Conservation (phyloP, 2,888 invertebrate genomes). For the Pterostichus niger region DNA sequence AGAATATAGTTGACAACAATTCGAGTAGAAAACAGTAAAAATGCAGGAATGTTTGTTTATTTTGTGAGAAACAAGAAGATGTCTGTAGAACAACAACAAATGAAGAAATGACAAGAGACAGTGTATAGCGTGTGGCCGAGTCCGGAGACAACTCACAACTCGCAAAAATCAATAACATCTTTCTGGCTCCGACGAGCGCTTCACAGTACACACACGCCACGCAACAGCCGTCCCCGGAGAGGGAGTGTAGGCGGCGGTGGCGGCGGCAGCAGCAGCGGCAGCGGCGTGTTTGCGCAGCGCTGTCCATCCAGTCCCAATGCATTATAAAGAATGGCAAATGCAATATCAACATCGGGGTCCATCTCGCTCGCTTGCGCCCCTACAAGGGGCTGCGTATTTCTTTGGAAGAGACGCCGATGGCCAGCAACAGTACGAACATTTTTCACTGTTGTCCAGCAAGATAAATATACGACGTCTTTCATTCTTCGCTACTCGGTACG, state of each 20-base stretch:
- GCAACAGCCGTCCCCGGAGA: constrained; percentile 29
- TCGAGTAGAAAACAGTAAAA: neutral
- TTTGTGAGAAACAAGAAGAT: neutral
- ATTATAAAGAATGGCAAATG: constrained; percentile 78
- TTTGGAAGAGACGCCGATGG: constrained; percentile 27
- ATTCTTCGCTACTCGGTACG: constrained; percentile 45
- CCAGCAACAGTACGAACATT: constrained; percentile 56
- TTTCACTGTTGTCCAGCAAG: constrained; percentile 67
- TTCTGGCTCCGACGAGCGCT: constrained; percentile 69
- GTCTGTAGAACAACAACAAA: neutral
- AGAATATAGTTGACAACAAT: no score
- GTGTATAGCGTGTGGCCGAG: constrained; percentile 13
- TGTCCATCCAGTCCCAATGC: constrained; percentile 74
- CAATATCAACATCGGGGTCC: constrained; percentile 74
- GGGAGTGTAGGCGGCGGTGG: no score
- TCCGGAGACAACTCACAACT: constrained; percentile 53
- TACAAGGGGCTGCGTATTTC: constrained; percentile 25
- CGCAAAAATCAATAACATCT: constrained; percentile 78
- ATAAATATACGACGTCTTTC: constrained; percentile 63
- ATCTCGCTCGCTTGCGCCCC: constrained; percentile 40
- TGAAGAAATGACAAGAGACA: constrained; percentile 35
- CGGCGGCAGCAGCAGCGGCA: neutral
- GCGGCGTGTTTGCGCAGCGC: constrained; percentile 63
- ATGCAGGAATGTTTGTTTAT: neutral
- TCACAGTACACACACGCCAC: constrained; percentile 40